Evolutionary conservation across 92 coral and sea anemone genomes (phyloP).

Genomic region (Porites cylindrica): DNA sequence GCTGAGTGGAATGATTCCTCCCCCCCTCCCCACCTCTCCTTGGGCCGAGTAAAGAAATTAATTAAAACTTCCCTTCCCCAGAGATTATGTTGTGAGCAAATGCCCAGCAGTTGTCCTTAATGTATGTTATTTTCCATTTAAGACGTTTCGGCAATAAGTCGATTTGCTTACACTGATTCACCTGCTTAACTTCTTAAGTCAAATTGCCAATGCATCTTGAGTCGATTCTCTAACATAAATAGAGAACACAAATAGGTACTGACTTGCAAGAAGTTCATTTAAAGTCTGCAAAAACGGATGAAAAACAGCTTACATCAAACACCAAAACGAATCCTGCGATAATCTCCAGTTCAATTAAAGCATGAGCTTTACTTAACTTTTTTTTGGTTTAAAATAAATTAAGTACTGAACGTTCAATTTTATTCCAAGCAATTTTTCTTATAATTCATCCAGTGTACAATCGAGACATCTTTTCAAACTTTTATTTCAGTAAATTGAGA

Average conservation of each 20-base stretch:
- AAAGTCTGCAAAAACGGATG: slow-evolving; percentile 7
- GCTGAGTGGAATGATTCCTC: neutral
- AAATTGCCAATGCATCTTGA: slow-evolving; percentile 29
- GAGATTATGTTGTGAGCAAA: too few species aligned
- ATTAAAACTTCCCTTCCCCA: neutral
- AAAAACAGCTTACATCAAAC: slow-evolving; percentile 16
- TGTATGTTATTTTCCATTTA: neutral
- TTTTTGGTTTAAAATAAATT: slow-evolving; percentile 6
- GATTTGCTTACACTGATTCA: neutral
- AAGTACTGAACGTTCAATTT: neutral
- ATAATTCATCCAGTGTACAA: slow-evolving; percentile 14
- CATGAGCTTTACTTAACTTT: neutral
- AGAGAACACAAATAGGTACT: slow-evolving; percentile 25
- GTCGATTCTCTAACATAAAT: slow-evolving; percentile 16
- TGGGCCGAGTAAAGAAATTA: neutral
- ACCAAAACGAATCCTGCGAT: slow-evolving; percentile 5
- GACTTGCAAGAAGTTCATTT: slow-evolving; percentile 13
- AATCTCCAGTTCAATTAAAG: slow-evolving; percentile 1
- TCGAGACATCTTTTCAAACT: slow-evolving; percentile 20
- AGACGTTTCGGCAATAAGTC: neutral
- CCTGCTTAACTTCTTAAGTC: neutral
- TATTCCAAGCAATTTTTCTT: slow-evolving; percentile 23
- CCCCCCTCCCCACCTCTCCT: neutral
- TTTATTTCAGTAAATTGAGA: slow-evolving; percentile 9
- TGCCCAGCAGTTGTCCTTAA: neutral